Conservation (phyloP, 2,113 vertebrate species). For the Psilopogon haemacephalus region DNA sequence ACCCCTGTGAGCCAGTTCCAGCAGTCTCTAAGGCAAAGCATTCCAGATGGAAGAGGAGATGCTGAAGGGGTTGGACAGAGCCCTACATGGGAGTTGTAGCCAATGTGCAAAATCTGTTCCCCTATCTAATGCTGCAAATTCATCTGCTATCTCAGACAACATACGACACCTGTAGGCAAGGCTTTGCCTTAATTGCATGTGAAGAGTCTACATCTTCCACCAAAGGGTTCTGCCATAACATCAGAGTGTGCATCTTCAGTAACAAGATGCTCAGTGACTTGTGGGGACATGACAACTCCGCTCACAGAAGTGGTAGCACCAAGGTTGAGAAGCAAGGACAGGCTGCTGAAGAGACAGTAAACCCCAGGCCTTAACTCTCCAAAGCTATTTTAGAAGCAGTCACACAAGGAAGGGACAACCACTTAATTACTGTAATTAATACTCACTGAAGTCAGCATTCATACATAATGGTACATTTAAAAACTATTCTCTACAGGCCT, state of each 20-base stretch:
- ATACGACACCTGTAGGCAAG: background rate
- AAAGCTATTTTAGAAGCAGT: background rate
- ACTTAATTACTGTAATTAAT: background rate
- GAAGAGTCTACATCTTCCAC: background rate
- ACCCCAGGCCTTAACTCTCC: background rate
- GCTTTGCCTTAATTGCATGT: background rate
- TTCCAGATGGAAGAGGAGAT: background rate
- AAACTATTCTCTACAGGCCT: background rate
- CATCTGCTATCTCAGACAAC: background rate
- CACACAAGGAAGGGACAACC: background rate
- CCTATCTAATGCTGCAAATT: background rate
- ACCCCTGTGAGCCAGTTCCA: background rate
- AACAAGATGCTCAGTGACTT: background rate
- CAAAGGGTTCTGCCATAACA: background rate
- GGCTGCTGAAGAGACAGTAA: background rate
- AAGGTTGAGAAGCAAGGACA: background rate
- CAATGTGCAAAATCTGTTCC: background rate
- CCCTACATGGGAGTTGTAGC: background rate
- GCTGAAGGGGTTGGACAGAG: background rate
- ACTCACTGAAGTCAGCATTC: background rate
- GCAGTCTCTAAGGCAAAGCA: slow-evolving; percentile 32
- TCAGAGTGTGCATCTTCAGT: background rate
- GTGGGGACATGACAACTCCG: accelerated
- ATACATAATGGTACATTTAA: accelerated
- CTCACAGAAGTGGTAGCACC: background rate